These are phyloP conservation scores for Neopipo cinnamomea DNA, from an alignment of 2,113 vertebrate genomes.

Conservation along the genomic window DNA sequence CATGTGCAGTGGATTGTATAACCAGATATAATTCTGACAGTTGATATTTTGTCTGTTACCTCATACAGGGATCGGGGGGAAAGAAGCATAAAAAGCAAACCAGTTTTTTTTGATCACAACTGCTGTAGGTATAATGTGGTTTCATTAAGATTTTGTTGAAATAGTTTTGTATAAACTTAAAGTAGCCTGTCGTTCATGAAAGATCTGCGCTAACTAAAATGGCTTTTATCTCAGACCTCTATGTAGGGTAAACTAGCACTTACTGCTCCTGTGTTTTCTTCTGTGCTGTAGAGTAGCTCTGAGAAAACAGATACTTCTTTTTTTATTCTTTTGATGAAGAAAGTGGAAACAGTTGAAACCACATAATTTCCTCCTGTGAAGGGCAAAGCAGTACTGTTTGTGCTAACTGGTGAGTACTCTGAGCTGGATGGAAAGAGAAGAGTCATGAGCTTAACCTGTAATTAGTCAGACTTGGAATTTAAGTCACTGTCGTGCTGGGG, in stretches of 20 bases:
- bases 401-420: neutral
- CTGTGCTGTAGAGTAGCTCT: neutral
- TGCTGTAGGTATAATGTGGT: neutral
- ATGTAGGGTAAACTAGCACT: neutral
- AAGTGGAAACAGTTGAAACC: neutral
- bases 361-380: neutral
- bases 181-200: neutral
- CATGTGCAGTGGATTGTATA: neutral
- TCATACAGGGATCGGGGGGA: neutral
- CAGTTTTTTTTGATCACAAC: neutral
- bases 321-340: neutral
- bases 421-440: neutral
- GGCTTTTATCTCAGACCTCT: neutral
- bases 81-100: neutral
- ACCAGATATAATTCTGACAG: neutral
- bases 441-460: neutral
- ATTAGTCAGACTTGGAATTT: neutral
- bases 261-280: neutral
- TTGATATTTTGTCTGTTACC: neutral
- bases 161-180: neutral
- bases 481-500: neutral
- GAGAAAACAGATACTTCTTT: neutral
- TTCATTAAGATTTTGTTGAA: neutral
- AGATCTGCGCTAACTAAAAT: neutral
- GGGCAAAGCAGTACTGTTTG: neutral